These are phyloP conservation scores for Tetramorium bicarinatum DNA, from an alignment of 2,888 invertebrate species.

Conservation along the genomic window DNA sequence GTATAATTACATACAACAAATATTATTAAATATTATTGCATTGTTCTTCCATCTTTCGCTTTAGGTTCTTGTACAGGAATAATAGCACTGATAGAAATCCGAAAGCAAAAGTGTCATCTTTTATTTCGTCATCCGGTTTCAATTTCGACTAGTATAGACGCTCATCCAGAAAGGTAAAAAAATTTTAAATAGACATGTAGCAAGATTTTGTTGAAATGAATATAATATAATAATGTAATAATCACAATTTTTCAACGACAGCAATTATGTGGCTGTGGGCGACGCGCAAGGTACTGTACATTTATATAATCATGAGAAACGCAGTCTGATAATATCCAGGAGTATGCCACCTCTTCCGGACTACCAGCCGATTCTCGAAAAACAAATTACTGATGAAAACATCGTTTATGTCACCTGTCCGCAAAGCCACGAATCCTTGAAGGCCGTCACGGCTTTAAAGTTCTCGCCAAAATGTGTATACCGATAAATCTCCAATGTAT, in stretches of 20 bases:
- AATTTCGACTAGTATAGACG: slow-evolving; percentile 74
- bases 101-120: slow-evolving; percentile 69
- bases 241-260: slow-evolving; percentile 51
- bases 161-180: slow-evolving; percentile 75
- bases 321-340: slow-evolving; percentile 62
- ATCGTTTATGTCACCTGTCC: slow-evolving; percentile 73
- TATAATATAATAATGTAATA: background rate
- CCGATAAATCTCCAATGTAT: background rate
- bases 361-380: slow-evolving; percentile 64
- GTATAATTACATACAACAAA: no score
- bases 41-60: slow-evolving; percentile 12
- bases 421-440: slow-evolving; percentile 61
- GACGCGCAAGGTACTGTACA: slow-evolving; percentile 66
- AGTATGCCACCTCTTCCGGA: slow-evolving; percentile 70
- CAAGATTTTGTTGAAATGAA: slow-evolving; percentile 2
- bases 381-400: slow-evolving; percentile 57
- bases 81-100: slow-evolving; percentile 75
- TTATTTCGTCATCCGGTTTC: slow-evolving; percentile 64
- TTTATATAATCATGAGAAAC: slow-evolving; percentile 74
- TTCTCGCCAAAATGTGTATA: slow-evolving; percentile 88
- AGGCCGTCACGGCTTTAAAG: slow-evolving; percentile 83
- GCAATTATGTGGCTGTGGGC: slow-evolving; percentile 76
- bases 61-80: slow-evolving; percentile 74
- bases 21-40: background rate
- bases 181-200: background rate